Conservation (phyloP, 2,797 vertebrate species). For the Vultur gryphus region DNA sequence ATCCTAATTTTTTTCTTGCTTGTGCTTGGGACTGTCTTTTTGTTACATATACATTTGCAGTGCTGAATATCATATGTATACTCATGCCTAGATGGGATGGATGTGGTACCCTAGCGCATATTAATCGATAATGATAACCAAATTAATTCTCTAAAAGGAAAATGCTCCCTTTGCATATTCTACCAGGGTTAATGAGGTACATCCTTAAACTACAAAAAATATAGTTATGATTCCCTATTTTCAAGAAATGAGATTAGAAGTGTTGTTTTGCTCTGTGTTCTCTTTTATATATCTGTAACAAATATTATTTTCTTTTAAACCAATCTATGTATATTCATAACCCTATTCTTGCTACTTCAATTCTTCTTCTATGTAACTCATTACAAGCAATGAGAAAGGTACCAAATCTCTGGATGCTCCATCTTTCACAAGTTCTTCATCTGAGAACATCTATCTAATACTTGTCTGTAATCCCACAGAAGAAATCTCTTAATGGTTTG, state of each 20-base stretch:
- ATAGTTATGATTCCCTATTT: background rate
- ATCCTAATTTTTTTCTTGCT: background rate
- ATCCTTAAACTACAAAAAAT: background rate
- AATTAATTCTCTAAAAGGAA: background rate
- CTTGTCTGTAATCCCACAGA: background rate
- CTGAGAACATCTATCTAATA: background rate
- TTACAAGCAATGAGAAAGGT: background rate
- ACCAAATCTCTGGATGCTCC: background rate
- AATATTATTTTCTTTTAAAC: conserved; percentile 9
- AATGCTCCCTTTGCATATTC: background rate
- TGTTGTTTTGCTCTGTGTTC: background rate
- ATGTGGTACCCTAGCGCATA: background rate
- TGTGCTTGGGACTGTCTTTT: background rate
- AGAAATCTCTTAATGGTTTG: background rate
- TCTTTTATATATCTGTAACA: background rate
- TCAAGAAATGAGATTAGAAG: background rate
- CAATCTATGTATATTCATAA: background rate
- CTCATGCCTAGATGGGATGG: background rate
- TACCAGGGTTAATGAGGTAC: background rate
- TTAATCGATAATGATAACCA: background rate
- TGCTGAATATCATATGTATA: background rate
- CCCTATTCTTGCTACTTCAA: background rate
- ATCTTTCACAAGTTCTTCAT: background rate
- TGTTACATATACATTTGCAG: background rate
- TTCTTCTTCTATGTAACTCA: background rate